Conservation (phyloP, 2,888 invertebrate species). For the Nysson spinosus region DNA sequence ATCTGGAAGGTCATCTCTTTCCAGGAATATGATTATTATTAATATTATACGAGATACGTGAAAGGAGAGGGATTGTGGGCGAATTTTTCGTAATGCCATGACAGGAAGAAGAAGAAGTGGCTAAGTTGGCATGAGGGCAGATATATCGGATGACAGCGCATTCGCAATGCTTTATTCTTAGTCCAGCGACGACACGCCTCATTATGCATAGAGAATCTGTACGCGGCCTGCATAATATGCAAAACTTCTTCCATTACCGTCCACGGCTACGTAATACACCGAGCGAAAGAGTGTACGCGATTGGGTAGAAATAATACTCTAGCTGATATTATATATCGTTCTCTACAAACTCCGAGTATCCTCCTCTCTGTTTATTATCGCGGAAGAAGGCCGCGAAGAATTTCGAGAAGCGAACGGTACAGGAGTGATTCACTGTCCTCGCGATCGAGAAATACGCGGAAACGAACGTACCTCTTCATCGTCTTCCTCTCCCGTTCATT, state of each 20-base stretch:
- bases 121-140: slow-evolving; percentile 41
- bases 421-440: slow-evolving; percentile 36
- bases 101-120: slow-evolving; percentile 50
- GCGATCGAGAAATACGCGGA: slow-evolving; percentile 2
- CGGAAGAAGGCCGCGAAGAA: slow-evolving; percentile 33
- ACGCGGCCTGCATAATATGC: slow-evolving; percentile 77
- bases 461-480: too few species aligned
- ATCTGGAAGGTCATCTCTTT: too few species aligned
- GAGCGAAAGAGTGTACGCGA: slow-evolving; percentile 47
- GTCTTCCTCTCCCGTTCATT: too few species aligned
- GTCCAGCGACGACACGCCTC: slow-evolving; percentile 73
- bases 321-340: slow-evolving; percentile 31
- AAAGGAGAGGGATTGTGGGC: neutral
- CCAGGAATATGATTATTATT: too few species aligned
- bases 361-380: slow-evolving; percentile 9
- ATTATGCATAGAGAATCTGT: slow-evolving; percentile 76
- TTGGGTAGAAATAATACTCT: slow-evolving; percentile 41
- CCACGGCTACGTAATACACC: slow-evolving; percentile 61
- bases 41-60: neutral
- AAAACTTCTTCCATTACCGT: slow-evolving; percentile 74
- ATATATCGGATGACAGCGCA: slow-evolving; percentile 62
- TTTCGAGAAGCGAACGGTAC: slow-evolving; percentile 53
- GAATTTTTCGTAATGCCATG: slow-evolving; percentile 41
- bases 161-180: slow-evolving; percentile 72
- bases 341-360: slow-evolving; percentile 2